Evolutionary conservation across 2,888 invertebrate genomes (phyloP), one percentile per base, ranked within the genome.

Genomic region (Merodon equestris): DNA sequence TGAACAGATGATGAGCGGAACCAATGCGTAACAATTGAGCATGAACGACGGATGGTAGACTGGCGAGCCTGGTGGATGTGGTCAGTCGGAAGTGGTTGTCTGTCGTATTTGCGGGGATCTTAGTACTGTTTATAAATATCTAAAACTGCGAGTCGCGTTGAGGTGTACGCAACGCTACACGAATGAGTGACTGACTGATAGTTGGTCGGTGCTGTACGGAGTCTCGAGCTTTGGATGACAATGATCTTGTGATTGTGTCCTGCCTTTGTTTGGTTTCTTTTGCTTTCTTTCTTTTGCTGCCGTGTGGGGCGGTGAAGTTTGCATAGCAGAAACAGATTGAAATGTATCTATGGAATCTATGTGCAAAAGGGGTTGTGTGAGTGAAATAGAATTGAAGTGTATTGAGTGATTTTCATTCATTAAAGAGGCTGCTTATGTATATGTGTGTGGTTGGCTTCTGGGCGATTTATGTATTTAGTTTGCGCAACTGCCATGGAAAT

Each of bases 1-100:
- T 34, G 38, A 57, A 66, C 61, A 38, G 27, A 48, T 56, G 12
- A 17, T 38, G 38, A 14, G 68, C 76, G 66, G 72, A 73, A 77
- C 73, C 45, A 63, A 73, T 61, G 63, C 77, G 76, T 48, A 77
- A 77, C 73, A 77, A 73, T 73, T 77, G 67, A 77, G 51, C 57
- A 58, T 60, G 67, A 53, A 68, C 50, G 57, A 34, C 76, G 76
- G 72, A 77, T 72, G 72, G 56, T 67, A 67, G 7, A 34, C 64
- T 57, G 67, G 17, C 34, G 18, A 38, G 53, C 44, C 40, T 40
- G 64, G 53, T 66, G 66, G 40, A 54, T 77, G 72, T 67, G 77
- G 73, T 77, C 73, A 77, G 40, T 74, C 70, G 61, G 74, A 74
- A 74, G 74, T 54, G 61, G 54, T 74, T 18, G 51, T 53, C 19